phyloP scores from a whole-genome alignment of 2,888 invertebrate genomes.

The Drosophila aldrichi region DNA sequence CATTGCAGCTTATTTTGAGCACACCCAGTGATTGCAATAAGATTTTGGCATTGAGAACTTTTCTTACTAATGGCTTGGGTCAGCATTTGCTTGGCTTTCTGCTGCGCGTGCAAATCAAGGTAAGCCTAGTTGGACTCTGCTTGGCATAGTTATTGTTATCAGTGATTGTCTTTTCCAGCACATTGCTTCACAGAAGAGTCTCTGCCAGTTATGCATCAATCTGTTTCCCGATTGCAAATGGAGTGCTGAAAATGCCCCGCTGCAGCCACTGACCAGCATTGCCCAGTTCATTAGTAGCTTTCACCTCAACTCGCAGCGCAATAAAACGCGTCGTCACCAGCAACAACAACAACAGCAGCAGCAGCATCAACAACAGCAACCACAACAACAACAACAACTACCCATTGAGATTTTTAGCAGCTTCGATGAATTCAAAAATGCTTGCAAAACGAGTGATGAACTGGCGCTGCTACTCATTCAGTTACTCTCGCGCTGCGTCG shows the following conservation, averaged over 20 bases:
- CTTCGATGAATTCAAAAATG: slow-evolving; percentile 58
- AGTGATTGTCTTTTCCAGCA: slow-evolving; percentile 67
- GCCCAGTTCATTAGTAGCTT: slow-evolving; percentile 76
- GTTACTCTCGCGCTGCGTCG: slow-evolving; percentile 80
- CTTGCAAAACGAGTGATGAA: slow-evolving; percentile 80
- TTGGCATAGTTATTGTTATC: slow-evolving; percentile 9
- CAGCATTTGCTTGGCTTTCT: slow-evolving; percentile 82
- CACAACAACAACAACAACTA: slow-evolving; percentile 7
- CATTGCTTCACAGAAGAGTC: slow-evolving; percentile 83
- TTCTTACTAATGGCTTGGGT: slow-evolving; percentile 83
- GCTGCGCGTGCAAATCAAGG: slow-evolving; percentile 82
- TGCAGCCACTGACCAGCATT: slow-evolving; percentile 61
- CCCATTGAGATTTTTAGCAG: slow-evolving; percentile 23
- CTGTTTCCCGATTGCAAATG: slow-evolving; percentile 84
- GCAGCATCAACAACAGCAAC: slow-evolving; percentile 20
- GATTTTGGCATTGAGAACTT: slow-evolving; percentile 83
- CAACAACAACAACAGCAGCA: slow-evolving; percentile 24
- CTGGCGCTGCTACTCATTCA: slow-evolving; percentile 82
- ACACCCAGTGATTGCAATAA: slow-evolving; percentile 84
- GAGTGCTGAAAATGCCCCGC: slow-evolving; percentile 67
- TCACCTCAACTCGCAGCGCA: slow-evolving; percentile 70
- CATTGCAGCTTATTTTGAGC: slow-evolving; percentile 80
- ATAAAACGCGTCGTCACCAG: slow-evolving; percentile 46
- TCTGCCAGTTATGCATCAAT: slow-evolving; percentile 83
- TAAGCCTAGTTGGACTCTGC: slow-evolving; percentile 37